Base-by-base conservation (phyloP, 2,113 vertebrate species). In the Cynocephalus volans region DNA sequence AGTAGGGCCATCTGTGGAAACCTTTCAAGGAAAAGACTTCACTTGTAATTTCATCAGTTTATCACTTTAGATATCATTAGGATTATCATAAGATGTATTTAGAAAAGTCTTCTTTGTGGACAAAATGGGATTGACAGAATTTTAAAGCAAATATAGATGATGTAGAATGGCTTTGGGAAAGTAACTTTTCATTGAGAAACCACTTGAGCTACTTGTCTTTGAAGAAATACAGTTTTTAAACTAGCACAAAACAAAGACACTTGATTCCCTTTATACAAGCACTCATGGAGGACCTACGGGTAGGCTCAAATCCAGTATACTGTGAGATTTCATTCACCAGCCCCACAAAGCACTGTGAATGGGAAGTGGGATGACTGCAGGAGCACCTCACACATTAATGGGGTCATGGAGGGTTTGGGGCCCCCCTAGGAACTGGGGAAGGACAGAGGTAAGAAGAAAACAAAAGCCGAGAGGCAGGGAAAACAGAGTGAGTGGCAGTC, bases 41-140 rank as follows among this genome's bases (percentile, higher is more conserved):
- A 19, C 54, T 81, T 91, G 3, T 81, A 56, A 62, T 95, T 69
- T 94, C 36, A 86, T 67, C 80, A 69, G 9, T 65, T 89, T 88
- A 67, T 94, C 76, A 48, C n/a, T 62, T 83, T 72, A 76, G 67
- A 23, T 65, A 50, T 60, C 50, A 69, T 50, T 36, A 86, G 65
- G 62, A 69, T 94, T 93, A 76, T 45, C 65, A 41, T 52, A 86
- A 72, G 21, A 67, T 60, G 24, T 89, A 28, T 77, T 90, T 92
- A 87, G 31, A 62, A 91, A 97, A 93, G 41, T 82, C 19, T 52
- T 85, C 93, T 88, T 62, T 58, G 26, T 83, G 64, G 10, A 70
- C 96, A 31, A 81, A 82, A 85, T 11, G 50, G 24, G 45, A 97
- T 87, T 92, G 64, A 86, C 24, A 48, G 69, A 95, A 92, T 67